phyloP scores from a whole-genome alignment of 2,888 invertebrate species.

The Temnothorax unifasciatus region DNA sequence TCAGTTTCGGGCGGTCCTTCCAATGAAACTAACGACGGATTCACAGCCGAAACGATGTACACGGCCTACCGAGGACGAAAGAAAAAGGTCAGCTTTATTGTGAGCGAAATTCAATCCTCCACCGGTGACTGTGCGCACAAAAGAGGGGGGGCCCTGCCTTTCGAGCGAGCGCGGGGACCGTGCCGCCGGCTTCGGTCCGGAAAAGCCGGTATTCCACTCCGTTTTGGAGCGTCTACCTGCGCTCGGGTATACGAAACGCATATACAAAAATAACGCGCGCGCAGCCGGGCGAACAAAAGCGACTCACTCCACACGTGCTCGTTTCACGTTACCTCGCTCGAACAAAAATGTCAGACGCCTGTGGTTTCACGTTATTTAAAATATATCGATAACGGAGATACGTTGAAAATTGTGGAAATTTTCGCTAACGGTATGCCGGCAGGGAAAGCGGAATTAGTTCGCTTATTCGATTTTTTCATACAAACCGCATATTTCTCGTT shows the following conservation, averaged over 20 bases:
- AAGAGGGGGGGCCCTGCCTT: slow-evolving; percentile 10
- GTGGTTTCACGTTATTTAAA: slow-evolving; percentile 26
- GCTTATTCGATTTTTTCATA: neutral
- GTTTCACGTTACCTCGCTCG: neutral
- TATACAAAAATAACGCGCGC: neutral
- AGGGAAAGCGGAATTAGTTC: neutral
- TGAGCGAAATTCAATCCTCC: slow-evolving; percentile 77
- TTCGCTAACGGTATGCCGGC: neutral
- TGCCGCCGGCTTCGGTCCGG: slow-evolving; percentile 38
- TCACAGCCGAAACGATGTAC: slow-evolving; percentile 25
- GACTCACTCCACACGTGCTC: neutral
- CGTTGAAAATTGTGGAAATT: slow-evolving; percentile 2
- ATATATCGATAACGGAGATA: slow-evolving; percentile 10
- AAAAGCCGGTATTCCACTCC: slow-evolving; percentile 64
- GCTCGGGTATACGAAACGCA: neutral
- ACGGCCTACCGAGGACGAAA: slow-evolving; percentile 43
- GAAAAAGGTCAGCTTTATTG: slow-evolving; percentile 76
- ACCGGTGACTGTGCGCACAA: slow-evolving; percentile 48
- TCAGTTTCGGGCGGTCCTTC: neutral
- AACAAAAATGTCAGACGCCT: slow-evolving; percentile 18
- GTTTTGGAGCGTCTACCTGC: slow-evolving; percentile 56
- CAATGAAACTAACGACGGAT: neutral
- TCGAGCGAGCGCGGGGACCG: neutral
- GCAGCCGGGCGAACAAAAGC: slow-evolving; percentile 27
- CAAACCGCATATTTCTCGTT: neutral